Conservation (phyloP, 2,888 invertebrate genomes). For the Timema podura region DNA sequence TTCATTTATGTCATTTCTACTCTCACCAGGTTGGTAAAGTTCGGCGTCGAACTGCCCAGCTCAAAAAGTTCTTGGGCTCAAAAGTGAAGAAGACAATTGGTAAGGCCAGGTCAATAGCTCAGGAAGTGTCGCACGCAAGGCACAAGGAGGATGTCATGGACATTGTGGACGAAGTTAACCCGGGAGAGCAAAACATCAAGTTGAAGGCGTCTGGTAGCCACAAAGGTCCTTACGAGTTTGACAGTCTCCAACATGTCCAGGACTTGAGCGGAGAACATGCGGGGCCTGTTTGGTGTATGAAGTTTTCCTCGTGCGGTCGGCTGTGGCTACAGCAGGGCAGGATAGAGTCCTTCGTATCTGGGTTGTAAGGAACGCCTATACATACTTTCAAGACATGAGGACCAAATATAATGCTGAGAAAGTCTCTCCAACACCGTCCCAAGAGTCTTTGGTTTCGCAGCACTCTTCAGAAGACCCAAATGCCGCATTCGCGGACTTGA, state of each 20-base stretch:
- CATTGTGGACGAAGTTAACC: slow-evolving; percentile 69
- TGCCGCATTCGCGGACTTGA: slow-evolving; percentile 52
- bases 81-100: slow-evolving; percentile 89
- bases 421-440: slow-evolving; percentile 88
- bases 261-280: slow-evolving; percentile 79
- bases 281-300: slow-evolving; percentile 98
- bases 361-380: slow-evolving; percentile 86
- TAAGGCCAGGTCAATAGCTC: slow-evolving; percentile 85
- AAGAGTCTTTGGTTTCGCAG: slow-evolving; percentile 82
- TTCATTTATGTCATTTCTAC: slow-evolving; percentile 26
- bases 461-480: slow-evolving; percentile 62
- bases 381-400: slow-evolving; percentile 91
- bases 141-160: slow-evolving; percentile 84
- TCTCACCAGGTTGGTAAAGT: slow-evolving; percentile 41
- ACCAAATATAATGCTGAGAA: slow-evolving; percentile 92
- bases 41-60: slow-evolving; percentile 48
- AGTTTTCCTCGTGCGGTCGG: slow-evolving; percentile 93
- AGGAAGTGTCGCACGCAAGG: slow-evolving; percentile 75
- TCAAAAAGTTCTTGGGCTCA: slow-evolving; percentile 79
- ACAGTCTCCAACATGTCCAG: slow-evolving; percentile 79
- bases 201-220: slow-evolving; percentile 93
- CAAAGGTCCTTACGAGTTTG: slow-evolving; percentile 96
- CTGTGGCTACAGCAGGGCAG: slow-evolving; percentile 96
- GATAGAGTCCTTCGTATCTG: slow-evolving; percentile 91
- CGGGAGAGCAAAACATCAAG: slow-evolving; percentile 72